A percentile compares a stretch with the other conserved stretches of the same genome.
phyloP scores from a whole-genome alignment of 2,888 invertebrate genomes.

The Myopa testacea region DNA sequence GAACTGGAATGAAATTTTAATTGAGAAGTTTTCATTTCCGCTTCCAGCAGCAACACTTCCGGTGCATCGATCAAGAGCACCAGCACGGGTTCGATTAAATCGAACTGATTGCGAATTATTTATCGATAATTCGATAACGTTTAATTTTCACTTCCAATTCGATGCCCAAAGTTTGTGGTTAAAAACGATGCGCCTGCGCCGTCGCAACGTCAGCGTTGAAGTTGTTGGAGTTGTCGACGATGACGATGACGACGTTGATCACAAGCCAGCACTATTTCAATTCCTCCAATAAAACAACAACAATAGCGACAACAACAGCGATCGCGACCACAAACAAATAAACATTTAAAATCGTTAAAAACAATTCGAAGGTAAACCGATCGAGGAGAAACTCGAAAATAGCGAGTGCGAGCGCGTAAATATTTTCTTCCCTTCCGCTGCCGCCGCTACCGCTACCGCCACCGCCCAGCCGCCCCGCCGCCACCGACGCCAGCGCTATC shows the following conservation, averaged over 20 bases:
- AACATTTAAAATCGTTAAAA: conserved; percentile 35
- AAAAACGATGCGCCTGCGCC: conserved; percentile 17
- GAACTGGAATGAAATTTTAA: not conserved
- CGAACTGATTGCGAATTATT: not conserved
- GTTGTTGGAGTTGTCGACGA: not conserved
- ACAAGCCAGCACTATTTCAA: not conserved
- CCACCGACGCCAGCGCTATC: not conserved
- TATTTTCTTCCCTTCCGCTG: conserved; percentile 10
- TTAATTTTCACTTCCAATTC: not conserved
- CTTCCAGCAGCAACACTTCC: not conserved
- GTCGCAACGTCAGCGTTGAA: not conserved
- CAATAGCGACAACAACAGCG: conserved; percentile 2
- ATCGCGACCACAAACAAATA: conserved; percentile 25
- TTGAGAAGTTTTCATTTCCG: not conserved
- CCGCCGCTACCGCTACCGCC: not conserved
- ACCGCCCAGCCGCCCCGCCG: too few relatives aligned
- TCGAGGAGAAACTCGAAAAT: conserved; percentile 24
- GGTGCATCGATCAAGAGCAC: not conserved
- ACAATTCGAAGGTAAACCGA: conserved; percentile 38
- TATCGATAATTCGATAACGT: not conserved
- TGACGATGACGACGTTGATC: not conserved
- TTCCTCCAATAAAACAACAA: conserved; percentile 4
- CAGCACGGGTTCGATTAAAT: not conserved
- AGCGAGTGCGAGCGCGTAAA: conserved; percentile 24
- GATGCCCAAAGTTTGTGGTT: not conserved